Evolutionary conservation across 2,888 invertebrate species (phyloP), one percentile per base, ranked within the genome.

Genomic region (Drosophila parthenogenetica): DNA sequence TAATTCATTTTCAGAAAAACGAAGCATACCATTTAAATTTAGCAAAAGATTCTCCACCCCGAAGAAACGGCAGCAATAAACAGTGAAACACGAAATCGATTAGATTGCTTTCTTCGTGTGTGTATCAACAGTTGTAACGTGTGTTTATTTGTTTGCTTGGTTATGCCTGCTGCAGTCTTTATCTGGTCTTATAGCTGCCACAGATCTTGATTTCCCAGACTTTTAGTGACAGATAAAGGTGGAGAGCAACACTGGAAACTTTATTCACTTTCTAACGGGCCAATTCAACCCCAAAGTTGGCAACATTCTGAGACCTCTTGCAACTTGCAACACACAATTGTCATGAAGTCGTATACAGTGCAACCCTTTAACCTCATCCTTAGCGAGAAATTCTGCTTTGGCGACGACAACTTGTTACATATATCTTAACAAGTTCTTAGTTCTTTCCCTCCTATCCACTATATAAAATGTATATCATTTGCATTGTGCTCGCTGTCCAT

Each of bases 381-480:
- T 42, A 13, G 42, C 40, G 10, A 35, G 60, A 79, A 73, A 85
- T 62, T 73, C 25, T 73, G 40, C 64, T 73, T 42, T 69, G 60
- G 64, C 65, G 57, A 68, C 67, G 65, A 69, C 84, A 87, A 87
- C 85, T 84, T 82, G 74, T 81, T 79, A 84, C 72, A 62, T 81
- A 77, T 70, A 67, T 74, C 71, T 81, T 65, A 58, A 69, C 67
- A 53, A 61, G 62, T 74, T 71, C 64, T 77, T 69, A 63, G 19
- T 13, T 13, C 13, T 35, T 54, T 32, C 22, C 19, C 53, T 13
- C n/a, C 35, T n/a, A 16, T 8, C 25, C 16, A n/a, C 16, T 5
- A 19, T 32, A 10, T 19, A 13, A 35, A 29, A 29, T 29, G 35
- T 43, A 57, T 46, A 51, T 49, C 48, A 77, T 77, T 73, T 76